Evolutionary conservation across 23 tunicate genomes (phyloP).

Genomic region (Phallusia fumigata): DNA sequence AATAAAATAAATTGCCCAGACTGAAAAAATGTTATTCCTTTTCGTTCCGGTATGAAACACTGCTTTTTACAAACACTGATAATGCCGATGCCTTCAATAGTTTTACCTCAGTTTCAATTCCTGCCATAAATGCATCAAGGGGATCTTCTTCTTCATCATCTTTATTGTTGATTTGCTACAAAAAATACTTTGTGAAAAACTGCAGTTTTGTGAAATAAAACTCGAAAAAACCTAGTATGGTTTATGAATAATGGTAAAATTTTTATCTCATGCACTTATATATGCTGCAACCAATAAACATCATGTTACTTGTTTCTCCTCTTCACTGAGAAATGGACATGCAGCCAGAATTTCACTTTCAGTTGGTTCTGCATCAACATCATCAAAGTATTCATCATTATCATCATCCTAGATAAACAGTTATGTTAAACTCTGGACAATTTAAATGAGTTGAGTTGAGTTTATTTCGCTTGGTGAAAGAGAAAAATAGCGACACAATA

Average conservation of each 20-base stretch:
- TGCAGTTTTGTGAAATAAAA: too few species aligned
- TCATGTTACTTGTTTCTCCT: conserved; percentile 55
- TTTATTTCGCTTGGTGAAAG: too few species aligned
- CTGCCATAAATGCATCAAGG: conserved; percentile 97
- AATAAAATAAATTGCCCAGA: too few species aligned
- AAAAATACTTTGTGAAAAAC: background rate
- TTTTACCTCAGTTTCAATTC: conserved; percentile 74
- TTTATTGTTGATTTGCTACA: background rate
- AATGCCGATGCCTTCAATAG: too few species aligned
- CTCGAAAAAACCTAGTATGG: background rate
- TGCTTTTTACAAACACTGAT: too few species aligned
- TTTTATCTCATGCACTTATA: too few species aligned
- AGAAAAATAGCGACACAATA: too few species aligned
- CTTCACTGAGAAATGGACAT: conserved; percentile 89
- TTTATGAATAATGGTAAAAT: background rate
- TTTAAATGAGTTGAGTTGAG: too few species aligned
- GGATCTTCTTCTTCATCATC: conserved; percentile 83
- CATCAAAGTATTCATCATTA: conserved; percentile 80
- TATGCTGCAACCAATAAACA: background rate
- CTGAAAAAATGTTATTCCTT: too few species aligned
- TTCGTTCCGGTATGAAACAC: too few species aligned
- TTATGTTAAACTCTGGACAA: too few species aligned
- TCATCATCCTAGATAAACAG: conserved; percentile 53
- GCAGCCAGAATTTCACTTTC: conserved; percentile 77
- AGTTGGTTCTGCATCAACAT: conserved; percentile 26